Evolutionary conservation across 92 coral and sea anemone species (phyloP).

Genomic region (Virgularia gustaviana): DNA sequence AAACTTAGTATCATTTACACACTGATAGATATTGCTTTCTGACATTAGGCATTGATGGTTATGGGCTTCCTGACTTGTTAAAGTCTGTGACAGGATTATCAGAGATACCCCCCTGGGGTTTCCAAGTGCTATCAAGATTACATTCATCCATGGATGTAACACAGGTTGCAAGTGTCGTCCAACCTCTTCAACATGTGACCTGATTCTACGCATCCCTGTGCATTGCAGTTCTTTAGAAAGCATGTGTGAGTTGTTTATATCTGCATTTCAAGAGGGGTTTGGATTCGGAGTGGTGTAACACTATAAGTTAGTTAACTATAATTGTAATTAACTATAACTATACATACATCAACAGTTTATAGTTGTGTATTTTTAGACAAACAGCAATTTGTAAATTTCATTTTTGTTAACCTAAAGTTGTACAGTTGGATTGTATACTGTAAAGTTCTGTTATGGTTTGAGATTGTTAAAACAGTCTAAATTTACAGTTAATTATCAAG

Average conservation of each 20-base stretch:
- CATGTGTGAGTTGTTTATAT: not conserved
- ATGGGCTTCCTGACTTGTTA: not conserved
- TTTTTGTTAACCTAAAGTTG: too few species aligned
- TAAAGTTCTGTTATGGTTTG: too few species aligned
- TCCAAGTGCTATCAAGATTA: not conserved
- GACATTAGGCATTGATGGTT: not conserved
- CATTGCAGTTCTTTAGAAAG: not conserved
- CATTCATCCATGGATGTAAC: not conserved
- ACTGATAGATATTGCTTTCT: not conserved
- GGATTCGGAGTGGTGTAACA: not conserved
- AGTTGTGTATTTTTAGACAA: too few species aligned
- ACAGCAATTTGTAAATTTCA: too few species aligned
- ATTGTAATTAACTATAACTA: too few species aligned
- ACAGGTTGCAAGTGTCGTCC: not conserved
- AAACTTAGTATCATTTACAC: not conserved
- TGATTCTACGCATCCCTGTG: not conserved
- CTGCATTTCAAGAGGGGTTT: not conserved
- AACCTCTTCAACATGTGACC: not conserved
- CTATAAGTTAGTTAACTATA: too few species aligned
- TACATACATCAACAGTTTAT: too few species aligned
- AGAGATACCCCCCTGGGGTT: slow-evolving; percentile 3
- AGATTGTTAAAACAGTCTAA: too few species aligned
- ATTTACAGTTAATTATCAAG: too few species aligned
- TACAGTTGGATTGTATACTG: too few species aligned
- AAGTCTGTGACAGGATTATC: not conserved